Evolutionary conservation across 2,888 invertebrate species (phyloP), one percentile per base, ranked within the genome.

Genomic region (Spatulosminthurus flaviceps): DNA sequence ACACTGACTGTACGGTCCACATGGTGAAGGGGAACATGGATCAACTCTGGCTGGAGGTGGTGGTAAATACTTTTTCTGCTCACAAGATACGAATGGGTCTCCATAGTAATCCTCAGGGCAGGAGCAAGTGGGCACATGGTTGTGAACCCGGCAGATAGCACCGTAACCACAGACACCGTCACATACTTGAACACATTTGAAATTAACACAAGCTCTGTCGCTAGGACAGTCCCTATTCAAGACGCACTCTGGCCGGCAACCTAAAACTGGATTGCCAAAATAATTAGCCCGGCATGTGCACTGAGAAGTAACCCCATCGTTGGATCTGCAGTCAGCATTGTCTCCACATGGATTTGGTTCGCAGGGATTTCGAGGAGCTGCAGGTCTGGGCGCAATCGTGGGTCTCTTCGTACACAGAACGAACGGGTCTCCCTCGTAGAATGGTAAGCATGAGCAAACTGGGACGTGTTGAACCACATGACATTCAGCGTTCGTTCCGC

Each of bases 181-280:
- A 26, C 86, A 87, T 26, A 87, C 87, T 79, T 87, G 86, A 4
- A 80, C 64, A 51, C 86, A 86, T 81, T 87, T 86, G 67, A 86
- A 86, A 26, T 86, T 86, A 69, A 87, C 86, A 81, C 88, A 88
- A 29, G 88, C 87, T 80, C 86, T 83, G 51, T 86, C 85, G 42
- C 83, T 81, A 4, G 79, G 74, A 79, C 84, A 81, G 67, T 84
- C 82, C 11, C 81, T 90, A 86, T 93, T 95, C 22, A 94, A 93
- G 11, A 94, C 90, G 87, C 95, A 95, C 87, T 95, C 94, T 5
- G 95, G 95, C 82, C 94, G 89, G 86, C 94, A 95, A 1, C 86
- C 82, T 22, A 77, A 22, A 86, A 87, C 82, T 64, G 87, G 90
- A 79, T 89, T 88, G 70, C 92, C 92, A 78, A 91, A 88, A 85